Evolutionary conservation across 2,888 invertebrate species (phyloP).

Genomic region (Cheilosia vulpina): DNA sequence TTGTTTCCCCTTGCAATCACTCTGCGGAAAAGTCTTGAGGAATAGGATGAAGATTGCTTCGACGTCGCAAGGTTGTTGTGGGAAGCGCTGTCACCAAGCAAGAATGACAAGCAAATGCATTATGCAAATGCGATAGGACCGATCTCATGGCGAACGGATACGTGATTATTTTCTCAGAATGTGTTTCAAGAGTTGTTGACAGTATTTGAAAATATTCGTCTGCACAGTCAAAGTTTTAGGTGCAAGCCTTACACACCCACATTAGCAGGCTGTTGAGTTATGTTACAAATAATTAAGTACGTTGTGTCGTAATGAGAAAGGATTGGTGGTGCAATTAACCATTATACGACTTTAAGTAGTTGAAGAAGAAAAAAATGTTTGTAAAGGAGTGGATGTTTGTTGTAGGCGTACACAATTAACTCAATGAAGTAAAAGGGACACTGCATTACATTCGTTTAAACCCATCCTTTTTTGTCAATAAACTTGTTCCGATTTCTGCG

Average conservation of each 20-base stretch:
- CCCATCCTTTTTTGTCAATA: too few relatives aligned
- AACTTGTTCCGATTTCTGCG: too few relatives aligned
- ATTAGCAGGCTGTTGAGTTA: neutral
- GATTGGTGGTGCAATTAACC: too few relatives aligned
- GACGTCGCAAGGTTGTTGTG: constrained; percentile 51
- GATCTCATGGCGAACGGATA: constrained; percentile 28
- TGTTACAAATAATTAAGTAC: too few relatives aligned
- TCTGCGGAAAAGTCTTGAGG: constrained; percentile 48
- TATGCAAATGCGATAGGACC: constrained; percentile 61
- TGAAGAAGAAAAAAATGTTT: too few relatives aligned
- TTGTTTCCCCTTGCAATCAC: constrained; percentile 20
- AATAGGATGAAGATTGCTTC: constrained; percentile 56
- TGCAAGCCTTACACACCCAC: neutral
- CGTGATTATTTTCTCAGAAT: constrained; percentile 18
- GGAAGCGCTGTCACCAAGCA: constrained; percentile 43
- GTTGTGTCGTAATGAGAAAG: too few relatives aligned
- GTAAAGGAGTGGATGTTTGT: too few relatives aligned
- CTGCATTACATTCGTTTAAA: too few relatives aligned
- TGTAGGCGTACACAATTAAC: too few relatives aligned
- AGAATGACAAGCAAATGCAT: constrained; percentile 56
- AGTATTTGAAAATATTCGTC: constrained; percentile 1
- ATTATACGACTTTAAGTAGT: too few relatives aligned
- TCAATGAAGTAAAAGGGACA: too few relatives aligned
- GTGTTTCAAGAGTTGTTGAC: constrained; percentile 45
- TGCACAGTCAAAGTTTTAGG: neutral